Base-by-base conservation (phyloP, 2,888 invertebrate species). In the Bellardia pandia region DNA sequence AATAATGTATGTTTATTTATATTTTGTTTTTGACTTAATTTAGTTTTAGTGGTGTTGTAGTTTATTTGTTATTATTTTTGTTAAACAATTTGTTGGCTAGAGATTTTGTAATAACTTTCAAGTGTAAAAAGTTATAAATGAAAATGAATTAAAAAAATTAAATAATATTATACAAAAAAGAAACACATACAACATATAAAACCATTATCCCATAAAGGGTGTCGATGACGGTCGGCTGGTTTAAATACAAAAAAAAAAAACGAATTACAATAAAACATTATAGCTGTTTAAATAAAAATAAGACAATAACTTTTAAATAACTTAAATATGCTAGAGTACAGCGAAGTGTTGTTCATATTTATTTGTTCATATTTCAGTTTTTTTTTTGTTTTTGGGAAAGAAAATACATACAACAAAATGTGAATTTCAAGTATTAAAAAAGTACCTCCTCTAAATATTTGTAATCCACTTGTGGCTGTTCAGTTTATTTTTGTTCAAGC, bases 21-120 rank as follows among this genome's bases (percentile, higher is more conserved):
- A 16, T 64, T 40, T 40, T 16, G 9, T 13, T 45, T 64, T 64
- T 42, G 8, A n/a, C 3, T 64, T 64, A 40, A n/a, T 64, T 64
- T 40, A 40, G 40, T 64, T 40, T 64, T n/a, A 37, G 14, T 48
- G 3, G 13, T 13, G 7, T 53, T 16, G 6, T 2, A 7, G 16
- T 45, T 66, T 66, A 16, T 42, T 66, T 30, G 14, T 64, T 64
- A n/a, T 64, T 66, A 16, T 66, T 66, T 13, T 45, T 45, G 16
- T 30, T 66, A 14, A 37, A 5, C 37, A 4, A 66, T 66, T 66
- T 66, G 66, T 66, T 66, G 8, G 7, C 23, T 23, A 42, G 42
- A 13, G 1, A 66, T 66, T 66, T 66, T 42, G 66, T 30, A 66
- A 66, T 45, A 7, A 40, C n/a, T 42, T 40, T 40, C n/a, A 64